These are phyloP conservation scores for Elephantulus edwardii DNA, from an alignment of 2,113 vertebrate genomes.

Conservation along the genomic window DNA sequence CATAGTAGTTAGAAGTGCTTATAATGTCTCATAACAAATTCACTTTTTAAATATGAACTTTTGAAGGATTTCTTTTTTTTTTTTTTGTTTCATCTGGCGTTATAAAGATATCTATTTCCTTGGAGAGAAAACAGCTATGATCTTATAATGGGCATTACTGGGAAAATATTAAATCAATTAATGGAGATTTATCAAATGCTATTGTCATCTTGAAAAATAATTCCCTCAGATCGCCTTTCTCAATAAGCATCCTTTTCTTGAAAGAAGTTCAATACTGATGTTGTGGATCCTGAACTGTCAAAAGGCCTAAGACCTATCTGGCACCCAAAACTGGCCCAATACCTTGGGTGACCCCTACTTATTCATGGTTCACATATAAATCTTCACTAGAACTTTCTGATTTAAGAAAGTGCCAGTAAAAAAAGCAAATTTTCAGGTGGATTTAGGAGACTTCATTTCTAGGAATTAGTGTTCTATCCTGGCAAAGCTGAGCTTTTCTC, in stretches of 20 bases:
- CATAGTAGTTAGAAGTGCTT: neutral
- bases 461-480: constrained; percentile 6
- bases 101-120: neutral
- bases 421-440: constrained; percentile 42
- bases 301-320: neutral
- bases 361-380: neutral
- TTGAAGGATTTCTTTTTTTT: neutral
- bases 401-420: neutral
- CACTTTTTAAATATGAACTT: neutral
- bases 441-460: constrained; percentile 55
- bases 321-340: neutral
- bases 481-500: constrained; percentile 53
- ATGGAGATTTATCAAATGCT: neutral
- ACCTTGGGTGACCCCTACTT: neutral
- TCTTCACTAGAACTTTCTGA: neutral
- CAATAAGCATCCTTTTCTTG: neutral
- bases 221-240: constrained; percentile 1
- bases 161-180: constrained; percentile 11
- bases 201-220: neutral
- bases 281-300: neutral
- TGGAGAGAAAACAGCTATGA: neutral
- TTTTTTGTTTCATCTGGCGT: constrained; percentile 34
- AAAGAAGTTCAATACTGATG: neutral
- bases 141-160: neutral
- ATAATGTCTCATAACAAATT: neutral